These are phyloP conservation scores for Torymus auratus DNA, from an alignment of 2,888 invertebrate species.

Conservation along the genomic window DNA sequence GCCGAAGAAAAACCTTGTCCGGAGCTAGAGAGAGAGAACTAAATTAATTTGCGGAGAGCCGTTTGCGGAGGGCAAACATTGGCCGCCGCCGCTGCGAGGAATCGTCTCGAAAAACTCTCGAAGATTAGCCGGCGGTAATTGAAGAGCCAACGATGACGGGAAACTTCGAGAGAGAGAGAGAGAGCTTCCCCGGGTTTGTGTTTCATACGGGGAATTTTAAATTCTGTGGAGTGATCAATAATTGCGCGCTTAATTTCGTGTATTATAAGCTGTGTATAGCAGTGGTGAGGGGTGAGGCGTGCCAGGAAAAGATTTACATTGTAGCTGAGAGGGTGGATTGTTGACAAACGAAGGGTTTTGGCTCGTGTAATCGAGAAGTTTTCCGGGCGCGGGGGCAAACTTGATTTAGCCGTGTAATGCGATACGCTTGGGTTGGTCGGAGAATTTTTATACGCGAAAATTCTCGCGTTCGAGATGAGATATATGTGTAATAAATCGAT, in stretches of 20 bases:
- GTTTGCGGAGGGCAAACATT: conserved; percentile 20
- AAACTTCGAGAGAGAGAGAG: background rate
- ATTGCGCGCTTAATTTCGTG: conserved; percentile 53
- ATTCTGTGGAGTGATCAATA: conserved; percentile 35
- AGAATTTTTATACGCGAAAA: too few relatives aligned
- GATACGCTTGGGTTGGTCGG: too few relatives aligned
- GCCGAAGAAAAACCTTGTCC: background rate
- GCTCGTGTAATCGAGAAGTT: too few relatives aligned
- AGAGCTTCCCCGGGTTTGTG: too few relatives aligned
- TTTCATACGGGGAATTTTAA: too few relatives aligned
- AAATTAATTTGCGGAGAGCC: conserved; percentile 47
- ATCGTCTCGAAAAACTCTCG: conserved; percentile 25
- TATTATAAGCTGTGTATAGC: conserved; percentile 42
- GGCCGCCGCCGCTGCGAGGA: background rate
- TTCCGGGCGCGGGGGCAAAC: too few relatives aligned
- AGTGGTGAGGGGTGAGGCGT: background rate
- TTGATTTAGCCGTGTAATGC: too few relatives aligned
- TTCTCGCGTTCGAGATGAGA: too few relatives aligned
- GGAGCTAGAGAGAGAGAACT: background rate
- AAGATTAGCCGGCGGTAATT: conserved; percentile 34
- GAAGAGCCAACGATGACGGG: conserved; percentile 24
- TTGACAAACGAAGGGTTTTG: too few relatives aligned
- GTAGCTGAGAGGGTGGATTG: conserved; percentile 1
- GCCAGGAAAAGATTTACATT: conserved; percentile 47
- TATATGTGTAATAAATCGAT: too few relatives aligned